Base-by-base conservation (phyloP, 30 jellyfish, hydroid and myxozoan genomes). In the Cassiopea xamachana region DNA sequence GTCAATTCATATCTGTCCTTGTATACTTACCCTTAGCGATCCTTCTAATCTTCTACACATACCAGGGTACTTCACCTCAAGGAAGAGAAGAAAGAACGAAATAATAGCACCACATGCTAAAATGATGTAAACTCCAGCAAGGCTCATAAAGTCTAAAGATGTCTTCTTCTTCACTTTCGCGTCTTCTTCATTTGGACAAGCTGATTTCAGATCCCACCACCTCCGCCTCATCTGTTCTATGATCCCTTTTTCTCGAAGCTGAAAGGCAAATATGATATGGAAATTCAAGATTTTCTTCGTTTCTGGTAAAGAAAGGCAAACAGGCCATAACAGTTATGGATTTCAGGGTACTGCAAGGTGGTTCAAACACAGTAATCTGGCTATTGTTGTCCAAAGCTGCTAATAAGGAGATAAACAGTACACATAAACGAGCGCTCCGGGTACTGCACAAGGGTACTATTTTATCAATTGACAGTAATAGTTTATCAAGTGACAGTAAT, bases 171-270 rank as follows among this genome's bases (percentile, higher is more conserved):
- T 94, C 61, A 75, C 87, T 16, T 82, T 77, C 45, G 77, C 70
- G 1, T 87, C 91, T 1, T 47, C 67, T n/a, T 60, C 77, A 1
- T 74, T 19, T 1, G 88, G 89, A 77, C 98, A 93, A 45, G 91
- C 87, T 1, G 98, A 93, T 55, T 84, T 80, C 73, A 47, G 75
- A 80, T 93, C 97, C 98, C 98, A 93, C 98, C 98, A 93, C 83
- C 83, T 88, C 44, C 86, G 78, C 43, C 98, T 93, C 79, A 87
- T 82, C 69, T 73, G 87, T 51, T 93, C 98, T 7, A 93, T 91
- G 51, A 93, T 85, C 15, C 98, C 98, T 50, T 73, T 84, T 80
- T 93, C 98, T 60, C 98, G 92, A 17, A 93, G 79, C 97, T 90
- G 69, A 69, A 71, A 67, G 45, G 48, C 19, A 4, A 8, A 8